Evolutionary conservation across 1,140 invertebrate genomes (phyloP).

Genomic region (Drosophila chauvacae): DNA sequence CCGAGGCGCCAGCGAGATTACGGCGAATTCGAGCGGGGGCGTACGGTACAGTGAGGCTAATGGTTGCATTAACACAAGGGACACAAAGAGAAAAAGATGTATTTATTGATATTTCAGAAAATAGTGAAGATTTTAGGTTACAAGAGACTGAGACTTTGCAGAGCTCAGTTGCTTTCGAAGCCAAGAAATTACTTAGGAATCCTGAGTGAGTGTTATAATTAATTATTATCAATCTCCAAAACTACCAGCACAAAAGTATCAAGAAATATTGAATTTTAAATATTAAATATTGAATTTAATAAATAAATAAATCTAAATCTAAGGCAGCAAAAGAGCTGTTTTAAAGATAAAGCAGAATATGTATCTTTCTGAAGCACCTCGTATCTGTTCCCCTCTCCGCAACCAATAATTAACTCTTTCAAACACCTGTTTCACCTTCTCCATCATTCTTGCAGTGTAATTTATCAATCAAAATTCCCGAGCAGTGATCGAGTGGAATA

Average conservation of each 20-base stretch:
- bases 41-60: conserved; percentile 47
- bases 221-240: no score
- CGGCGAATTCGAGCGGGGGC: conserved; percentile 51
- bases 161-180: not conserved
- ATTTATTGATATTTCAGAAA: not conserved
- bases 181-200: not conserved
- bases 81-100: not conserved
- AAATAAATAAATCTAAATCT: no score
- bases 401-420: not conserved
- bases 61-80: conserved; percentile 17
- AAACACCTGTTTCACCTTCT: not conserved
- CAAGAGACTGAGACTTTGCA: not conserved
- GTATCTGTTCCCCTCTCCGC: no score
- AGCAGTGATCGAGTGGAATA: conserved; percentile 63
- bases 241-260: not conserved
- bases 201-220: not conserved
- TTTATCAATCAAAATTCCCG: conserved; percentile 71
- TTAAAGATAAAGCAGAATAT: not conserved
- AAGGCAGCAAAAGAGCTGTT: not conserved
- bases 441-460: conserved; percentile 39
- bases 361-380: not conserved
- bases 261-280: not conserved
- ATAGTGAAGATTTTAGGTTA: not conserved
- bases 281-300: not conserved
- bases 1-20: conserved; percentile 37